Base-by-base conservation (phyloP, 2,797 vertebrate genomes). In the Fundulus diaphanus region DNA sequence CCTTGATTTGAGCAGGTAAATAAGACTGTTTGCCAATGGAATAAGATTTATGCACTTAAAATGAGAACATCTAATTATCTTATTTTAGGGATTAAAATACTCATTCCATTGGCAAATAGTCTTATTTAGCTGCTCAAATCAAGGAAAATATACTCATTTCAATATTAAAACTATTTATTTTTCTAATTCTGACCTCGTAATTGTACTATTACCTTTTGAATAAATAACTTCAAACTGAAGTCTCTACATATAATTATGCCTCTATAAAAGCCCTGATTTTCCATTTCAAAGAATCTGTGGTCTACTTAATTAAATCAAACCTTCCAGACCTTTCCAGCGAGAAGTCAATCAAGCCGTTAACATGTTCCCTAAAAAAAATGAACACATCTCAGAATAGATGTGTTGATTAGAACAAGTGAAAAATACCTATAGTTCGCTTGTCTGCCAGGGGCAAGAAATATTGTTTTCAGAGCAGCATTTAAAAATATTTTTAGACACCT, bases 401-500 rank as follows among this genome's bases (percentile, higher is more conserved):
- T 84, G 87, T 82, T 87, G 86, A 91, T 88, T 87, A 89, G 77
- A 84, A 82, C 84, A 86, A 74, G 79, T 85, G 84, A 84, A 86
- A 87, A 84, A 78, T 78, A 85, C 80, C 68, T 49, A 24, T n/a
- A 20, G 13, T 22, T 22, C 40, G 7, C 5, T 5, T 20, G 15
- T 7, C 35, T 65, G 18, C 7, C 31, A 59, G 31, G 31, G 35
- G 57, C 31, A 35, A 35, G 57, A 35, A 22, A 35, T 35, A 61
- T 61, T 35, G 31, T 57, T 57, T 57, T 33, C 29, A 33, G 16
- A 59, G 16, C 56, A 59, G 7, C 29, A 33, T 49, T 49, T 18
- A 49, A 20, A 49, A 49, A 18, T 18, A 61, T 35, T 0, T 35
- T 61, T 0, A 24, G 22, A 24, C 3, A 4, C 24, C 20, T 63